Percentiles rank a stretch among this genome's conserved stretches.
These are phyloP conservation scores for Xestia sexstrigata DNA, from an alignment of 2,888 invertebrate genomes.

Conservation along the genomic window DNA sequence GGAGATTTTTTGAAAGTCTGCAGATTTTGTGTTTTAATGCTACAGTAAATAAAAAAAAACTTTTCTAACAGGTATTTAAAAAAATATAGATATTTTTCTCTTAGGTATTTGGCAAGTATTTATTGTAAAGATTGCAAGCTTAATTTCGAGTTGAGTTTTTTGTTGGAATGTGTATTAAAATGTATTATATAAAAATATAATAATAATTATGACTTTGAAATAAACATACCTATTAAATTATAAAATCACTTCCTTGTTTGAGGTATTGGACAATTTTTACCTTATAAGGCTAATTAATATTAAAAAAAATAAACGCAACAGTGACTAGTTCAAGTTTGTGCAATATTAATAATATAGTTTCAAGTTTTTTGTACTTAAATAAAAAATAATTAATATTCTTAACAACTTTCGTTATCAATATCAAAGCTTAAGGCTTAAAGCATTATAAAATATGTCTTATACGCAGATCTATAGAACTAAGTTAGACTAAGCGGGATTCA, in stretches of 20 bases:
- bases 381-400: not conserved
- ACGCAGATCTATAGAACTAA: not conserved
- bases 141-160: not conserved
- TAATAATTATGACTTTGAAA: not conserved
- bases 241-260: constrained; percentile 25
- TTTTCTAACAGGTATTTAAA: constrained; percentile 13
- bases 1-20: constrained; percentile 1
- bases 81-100: constrained; percentile 49
- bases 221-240: not conserved
- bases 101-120: constrained; percentile 44
- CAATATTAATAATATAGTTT: not conserved
- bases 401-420: not conserved
- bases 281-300: not conserved
- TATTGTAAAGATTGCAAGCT: constrained; percentile 41
- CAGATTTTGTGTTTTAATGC: not conserved
- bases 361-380: not conserved
- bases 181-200: constrained; percentile 2
- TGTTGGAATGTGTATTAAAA: constrained; percentile 14
- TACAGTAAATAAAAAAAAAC: not conserved
- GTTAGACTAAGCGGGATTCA: not conserved
- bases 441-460: not conserved
- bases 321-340: constrained; percentile 2
- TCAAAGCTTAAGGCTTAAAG: constrained; percentile 4
- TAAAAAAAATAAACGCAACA: constrained; percentile 35
- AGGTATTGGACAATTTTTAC: constrained; percentile 11